These are phyloP conservation scores for Eptesicus fuscus DNA, from an alignment of 2,113 vertebrate genomes.

Conservation along the genomic window DNA sequence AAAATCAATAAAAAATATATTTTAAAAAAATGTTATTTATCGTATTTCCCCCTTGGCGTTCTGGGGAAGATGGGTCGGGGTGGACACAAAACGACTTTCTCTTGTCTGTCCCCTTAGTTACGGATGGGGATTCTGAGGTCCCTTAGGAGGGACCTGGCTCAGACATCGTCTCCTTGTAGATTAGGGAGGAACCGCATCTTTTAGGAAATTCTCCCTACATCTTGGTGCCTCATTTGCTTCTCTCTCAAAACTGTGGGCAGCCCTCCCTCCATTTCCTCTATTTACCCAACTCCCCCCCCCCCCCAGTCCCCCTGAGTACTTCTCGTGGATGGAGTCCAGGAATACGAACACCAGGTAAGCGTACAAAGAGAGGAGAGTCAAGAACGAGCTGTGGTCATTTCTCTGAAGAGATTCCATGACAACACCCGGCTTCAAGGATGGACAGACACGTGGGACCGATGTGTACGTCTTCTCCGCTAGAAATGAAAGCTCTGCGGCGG, in stretches of 20 bases:
- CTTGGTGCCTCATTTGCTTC: not conserved
- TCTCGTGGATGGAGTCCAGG: not conserved
- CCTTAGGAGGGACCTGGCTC: no score
- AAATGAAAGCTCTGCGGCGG: not conserved
- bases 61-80: not conserved
- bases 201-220: not conserved
- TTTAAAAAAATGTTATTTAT: not conserved
- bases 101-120: not conserved
- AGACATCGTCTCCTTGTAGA: accelerated
- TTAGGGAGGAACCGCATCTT: not conserved
- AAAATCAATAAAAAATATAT: no score
- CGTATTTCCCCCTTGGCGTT: not conserved
- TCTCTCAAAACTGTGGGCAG: not conserved
- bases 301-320: no score
- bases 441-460: not conserved
- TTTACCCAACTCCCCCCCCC: not conserved
- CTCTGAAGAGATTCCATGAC: not conserved
- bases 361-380: not conserved
- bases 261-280: not conserved
- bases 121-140: not conserved
- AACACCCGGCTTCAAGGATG: not conserved
- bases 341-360: not conserved
- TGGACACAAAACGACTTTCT: not conserved
- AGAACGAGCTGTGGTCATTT: not conserved
- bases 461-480: not conserved